Evolutionary conservation across 2,888 invertebrate species (phyloP), one percentile per base, ranked within the genome.

Genomic region (Julus scandinavius): DNA sequence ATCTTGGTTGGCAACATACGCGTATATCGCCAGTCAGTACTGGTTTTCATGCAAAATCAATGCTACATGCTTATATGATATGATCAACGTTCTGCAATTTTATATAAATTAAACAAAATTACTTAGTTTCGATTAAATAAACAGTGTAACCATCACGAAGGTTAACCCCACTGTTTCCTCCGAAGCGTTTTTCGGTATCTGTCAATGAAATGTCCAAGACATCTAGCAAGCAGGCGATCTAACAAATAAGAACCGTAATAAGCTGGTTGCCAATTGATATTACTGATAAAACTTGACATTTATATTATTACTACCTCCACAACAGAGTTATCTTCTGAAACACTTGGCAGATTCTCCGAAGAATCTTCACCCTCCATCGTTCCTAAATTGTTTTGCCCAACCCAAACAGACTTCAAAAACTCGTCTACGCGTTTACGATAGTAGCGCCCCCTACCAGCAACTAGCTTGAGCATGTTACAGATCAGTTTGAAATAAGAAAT

Each of bases 41-140:
- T n/a, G n/a, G n/a, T n/a, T n/a, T n/a, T n/a, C n/a, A n/a, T n/a
- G n/a, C n/a, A n/a, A n/a, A n/a, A n/a, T n/a, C n/a, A n/a, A n/a
- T n/a, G n/a, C n/a, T n/a, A n/a, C n/a, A n/a, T n/a, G n/a, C n/a
- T n/a, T n/a, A n/a, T n/a, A n/a, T n/a, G n/a, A n/a, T n/a, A n/a
- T n/a, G n/a, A n/a, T n/a, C n/a, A n/a, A n/a, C n/a, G n/a, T n/a
- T n/a, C n/a, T n/a, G n/a, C n/a, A n/a, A n/a, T n/a, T n/a, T n/a
- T n/a, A n/a, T n/a, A n/a, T n/a, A n/a, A n/a, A n/a, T n/a, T n/a
- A n/a, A n/a, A n/a, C n/a, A n/a, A 87, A 86, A 20, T 20, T 86
- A 88, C 88, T 88, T 88, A 6, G 88, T 87, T 86, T 88, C 88
- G n/a, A 88, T 86, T 38, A 88, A 58, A 88, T 88, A 88, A 6